phyloP scores from a whole-genome alignment of 2,888 invertebrate species.

The Timema cristinae region DNA sequence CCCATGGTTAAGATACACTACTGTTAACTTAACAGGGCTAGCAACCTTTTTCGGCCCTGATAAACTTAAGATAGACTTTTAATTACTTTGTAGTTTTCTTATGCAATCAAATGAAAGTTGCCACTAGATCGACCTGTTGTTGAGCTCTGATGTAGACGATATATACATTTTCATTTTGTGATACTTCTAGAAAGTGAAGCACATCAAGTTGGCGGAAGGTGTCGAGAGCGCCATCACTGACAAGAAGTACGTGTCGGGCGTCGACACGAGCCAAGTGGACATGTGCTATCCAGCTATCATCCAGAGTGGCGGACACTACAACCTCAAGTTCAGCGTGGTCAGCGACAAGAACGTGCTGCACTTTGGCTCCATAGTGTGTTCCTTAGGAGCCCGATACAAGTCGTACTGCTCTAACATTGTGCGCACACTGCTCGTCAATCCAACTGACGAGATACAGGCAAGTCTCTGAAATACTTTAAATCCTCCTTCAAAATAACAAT shows the following conservation, averaged over 20 bases:
- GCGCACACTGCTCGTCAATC: constrained; percentile 94
- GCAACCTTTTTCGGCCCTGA: too few relatives aligned
- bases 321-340: constrained; percentile 91
- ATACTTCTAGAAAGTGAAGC: constrained; percentile 82
- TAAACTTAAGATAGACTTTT: too few relatives aligned
- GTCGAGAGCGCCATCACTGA: constrained; percentile 91
- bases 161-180: too few relatives aligned
- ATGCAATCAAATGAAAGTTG: too few relatives aligned
- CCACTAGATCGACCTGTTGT: too few relatives aligned
- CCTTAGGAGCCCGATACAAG: constrained; percentile 91
- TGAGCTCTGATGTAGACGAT: too few relatives aligned
- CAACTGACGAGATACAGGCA: constrained; percentile 62
- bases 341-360: constrained; percentile 93
- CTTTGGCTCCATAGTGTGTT: constrained; percentile 94
- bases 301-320: constrained; percentile 97
- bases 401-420: constrained; percentile 98
- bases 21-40: too few relatives aligned
- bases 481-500: not conserved
- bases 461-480: not conserved
- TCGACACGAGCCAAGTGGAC: constrained; percentile 85
- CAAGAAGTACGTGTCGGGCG: constrained; percentile 90
- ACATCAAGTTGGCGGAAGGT: constrained; percentile 90
- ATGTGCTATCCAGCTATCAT: constrained; percentile 99
- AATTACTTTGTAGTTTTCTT: too few relatives aligned
- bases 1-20: too few relatives aligned